Base-by-base conservation (phyloP, 2,113 vertebrate genomes). In the Phylloscopus trochiloides region DNA sequence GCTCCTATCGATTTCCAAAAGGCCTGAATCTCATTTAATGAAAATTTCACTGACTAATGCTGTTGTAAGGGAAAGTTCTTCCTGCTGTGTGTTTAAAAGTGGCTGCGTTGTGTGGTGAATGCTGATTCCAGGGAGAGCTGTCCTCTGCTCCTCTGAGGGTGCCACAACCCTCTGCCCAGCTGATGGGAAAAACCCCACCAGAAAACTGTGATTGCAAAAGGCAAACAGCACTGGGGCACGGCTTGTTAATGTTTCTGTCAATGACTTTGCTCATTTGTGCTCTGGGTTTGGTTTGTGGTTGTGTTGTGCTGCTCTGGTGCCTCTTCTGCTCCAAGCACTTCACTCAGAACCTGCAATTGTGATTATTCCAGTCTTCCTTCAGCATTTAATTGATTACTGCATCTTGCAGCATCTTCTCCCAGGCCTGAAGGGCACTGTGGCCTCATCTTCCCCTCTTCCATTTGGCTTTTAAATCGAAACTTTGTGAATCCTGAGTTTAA, bases 181-280 rank as follows among this genome's bases (percentile, higher is more conserved):
- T 21, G 10, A 7, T 5, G 12, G 13, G 29, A 4, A 51, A 73
- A 70, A 11, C 10, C 18, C 5, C 45, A 8, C 20, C 29, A 6
- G 32, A 7, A 17, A 78, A 22, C 2, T 1, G 1, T 4, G 17
- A 42, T 3, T 89, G 68, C 59, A 31, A 5, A n/a, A 45, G 19
- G 14, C 28, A 65, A 32, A n/a, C 2, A 3, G 6, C 31, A 2
- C 38, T 66, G 74, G 57, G 68, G 26, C 72, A 15, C 1, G 32
- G 34, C 5, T 18, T 5, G 7, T 4, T 25, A 1, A 4, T 0
- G 1, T 63, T 81, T n/a, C 42, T 28, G 2, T 10, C 31, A 17
- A 2, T 24, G 7, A 24, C 13, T 61, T n/a, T 47, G n/a, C 48
- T 34, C 9, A 0, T 8, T n/a, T 22, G 57, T 7, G 28, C 48